Evolutionary conservation across 2,113 vertebrate species (phyloP).

Genomic region (Sakesphorus luctuosus): DNA sequence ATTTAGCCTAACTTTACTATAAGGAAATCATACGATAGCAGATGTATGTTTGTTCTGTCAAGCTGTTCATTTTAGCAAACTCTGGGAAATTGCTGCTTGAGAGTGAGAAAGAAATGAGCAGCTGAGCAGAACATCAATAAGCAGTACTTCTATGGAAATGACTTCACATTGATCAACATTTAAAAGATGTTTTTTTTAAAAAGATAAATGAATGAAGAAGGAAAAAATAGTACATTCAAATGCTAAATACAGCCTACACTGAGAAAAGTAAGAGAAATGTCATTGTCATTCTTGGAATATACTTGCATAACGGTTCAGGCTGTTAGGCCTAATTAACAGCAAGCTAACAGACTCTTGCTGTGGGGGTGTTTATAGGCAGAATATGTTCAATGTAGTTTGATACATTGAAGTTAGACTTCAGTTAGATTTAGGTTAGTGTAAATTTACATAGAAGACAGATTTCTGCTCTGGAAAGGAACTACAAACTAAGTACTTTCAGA

Average conservation of each 20-base stretch:
- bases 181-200: neutral
- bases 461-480: neutral
- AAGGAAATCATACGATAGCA: neutral
- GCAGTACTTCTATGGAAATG: constrained; percentile 7
- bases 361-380: constrained; percentile 18
- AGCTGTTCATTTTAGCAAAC: constrained; percentile 3
- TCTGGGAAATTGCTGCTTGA: constrained; percentile 29
- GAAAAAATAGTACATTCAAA: constrained; percentile 33
- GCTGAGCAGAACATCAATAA: constrained; percentile 49
- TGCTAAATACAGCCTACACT: constrained; percentile 44
- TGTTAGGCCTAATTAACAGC: constrained; percentile 49
- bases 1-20: neutral
- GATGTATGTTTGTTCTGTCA: neutral
- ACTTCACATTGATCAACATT: constrained; percentile 49
- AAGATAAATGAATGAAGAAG: constrained; percentile 48
- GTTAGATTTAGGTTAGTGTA: neutral
- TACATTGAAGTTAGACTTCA: neutral
- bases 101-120: constrained; percentile 49
- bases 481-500: neutral
- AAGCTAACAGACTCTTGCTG: constrained; percentile 4
- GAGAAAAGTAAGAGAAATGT: constrained; percentile 33
- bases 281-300: neutral
- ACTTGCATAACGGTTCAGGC: constrained; percentile 37
- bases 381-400: constrained; percentile 3
- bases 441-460: neutral